Evolutionary conservation across 2,888 invertebrate genomes (phyloP).

Genomic region (Epistrophe eligans): DNA sequence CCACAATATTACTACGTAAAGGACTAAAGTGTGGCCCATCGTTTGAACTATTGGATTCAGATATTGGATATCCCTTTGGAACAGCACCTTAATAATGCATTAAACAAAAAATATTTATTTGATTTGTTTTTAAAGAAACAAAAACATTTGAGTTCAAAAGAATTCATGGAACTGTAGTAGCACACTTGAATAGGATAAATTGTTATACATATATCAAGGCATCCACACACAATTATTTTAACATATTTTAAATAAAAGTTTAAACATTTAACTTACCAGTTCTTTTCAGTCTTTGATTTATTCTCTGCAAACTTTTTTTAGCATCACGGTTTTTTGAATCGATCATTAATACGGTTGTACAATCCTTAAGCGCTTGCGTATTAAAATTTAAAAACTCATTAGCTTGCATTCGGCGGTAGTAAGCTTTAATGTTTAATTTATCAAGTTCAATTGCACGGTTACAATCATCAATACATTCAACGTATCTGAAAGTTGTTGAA

Average conservation of each 20-base stretch:
- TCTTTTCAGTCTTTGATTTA: slow-evolving; percentile 80
- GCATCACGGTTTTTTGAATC: slow-evolving; percentile 92
- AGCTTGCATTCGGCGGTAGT: slow-evolving; percentile 91
- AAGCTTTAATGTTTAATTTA: slow-evolving; percentile 92
- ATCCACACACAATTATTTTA: neutral
- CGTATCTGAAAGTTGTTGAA: slow-evolving; percentile 76
- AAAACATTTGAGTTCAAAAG: too few species aligned
- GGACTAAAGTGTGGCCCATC: slow-evolving; percentile 80
- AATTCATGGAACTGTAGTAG: too few species aligned
- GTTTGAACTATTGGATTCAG: neutral
- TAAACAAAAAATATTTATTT: neutral
- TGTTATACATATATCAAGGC: too few species aligned
- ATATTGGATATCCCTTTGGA: slow-evolving; percentile 57
- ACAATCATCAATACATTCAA: slow-evolving; percentile 87
- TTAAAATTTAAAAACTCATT: slow-evolving; percentile 89
- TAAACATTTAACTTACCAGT: slow-evolving; percentile 76
- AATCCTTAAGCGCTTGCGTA: slow-evolving; percentile 89
- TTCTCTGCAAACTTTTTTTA: slow-evolving; percentile 82
- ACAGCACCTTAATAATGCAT: slow-evolving; percentile 41
- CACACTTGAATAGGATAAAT: too few species aligned
- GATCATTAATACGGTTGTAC: slow-evolving; percentile 88
- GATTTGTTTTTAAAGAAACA: too few species aligned
- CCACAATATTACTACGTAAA: slow-evolving; percentile 78
- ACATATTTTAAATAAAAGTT: neutral
- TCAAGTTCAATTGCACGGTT: slow-evolving; percentile 91